Base-by-base conservation (phyloP, 2,797 vertebrate genomes). In the Microcaecilia unicolor region DNA sequence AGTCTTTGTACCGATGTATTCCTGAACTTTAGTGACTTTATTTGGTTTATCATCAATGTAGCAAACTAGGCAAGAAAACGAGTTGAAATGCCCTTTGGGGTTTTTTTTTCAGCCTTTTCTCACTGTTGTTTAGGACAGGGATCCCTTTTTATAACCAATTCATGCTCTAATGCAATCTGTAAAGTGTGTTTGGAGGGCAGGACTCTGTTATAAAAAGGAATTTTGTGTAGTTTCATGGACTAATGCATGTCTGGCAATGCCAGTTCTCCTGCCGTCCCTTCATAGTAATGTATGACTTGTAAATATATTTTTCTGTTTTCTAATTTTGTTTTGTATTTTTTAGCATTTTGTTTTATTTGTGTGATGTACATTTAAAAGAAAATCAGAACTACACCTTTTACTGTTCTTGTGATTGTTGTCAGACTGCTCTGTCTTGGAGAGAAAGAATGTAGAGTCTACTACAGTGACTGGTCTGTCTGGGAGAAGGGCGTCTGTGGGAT, bases 271-370 rank as follows among this genome's bases (percentile, higher is more conserved):
- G 77, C 74, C 74, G 70, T 80, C 74, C 50, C 69, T 78, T 79
- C 77, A 71, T 72, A 78, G 80, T 82, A 60, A 82, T 78, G 80
- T 79, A 81, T 76, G 66, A 69, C 79, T 69, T 86, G 83, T 85
- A 86, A 86, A 86, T 86, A 86, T 80, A 81, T 81, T 78, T 86
- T 83, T 82, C 69, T 65, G 61, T 61, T 64, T 64, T 72, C 68
- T 65, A 57, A 48, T 78, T 70, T 75, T 76, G 78, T 76, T 80
- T 74, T 74, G 58, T 75, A 62, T 71, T 74, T 76, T 77, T n/a
- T 77, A 59, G 74, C 76, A 74, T 80, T 80, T 70, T 57, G 68
- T 79, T 85, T 68, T 69, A 74, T 76, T 80, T 72, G 74, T 74
- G 74, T 78, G 71, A 74, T 82, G 78, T 84, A 82, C 71, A 55